Evolutionary conservation across 2,888 invertebrate genomes (phyloP), one percentile per base, ranked within the genome.

Genomic region (Agonum fuliginosum): DNA sequence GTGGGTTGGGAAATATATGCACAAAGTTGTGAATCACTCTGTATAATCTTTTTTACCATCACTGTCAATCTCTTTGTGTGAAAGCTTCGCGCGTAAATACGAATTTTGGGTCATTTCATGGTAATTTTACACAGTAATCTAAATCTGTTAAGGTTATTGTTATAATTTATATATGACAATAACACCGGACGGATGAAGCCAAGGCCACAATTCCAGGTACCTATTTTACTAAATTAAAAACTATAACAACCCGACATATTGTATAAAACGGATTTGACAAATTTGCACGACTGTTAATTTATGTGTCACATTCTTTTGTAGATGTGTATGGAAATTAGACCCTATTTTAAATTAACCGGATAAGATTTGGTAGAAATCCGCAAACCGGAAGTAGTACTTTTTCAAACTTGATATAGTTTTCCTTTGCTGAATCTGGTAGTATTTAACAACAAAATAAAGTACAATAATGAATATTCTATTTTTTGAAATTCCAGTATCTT

Each of bases 81-180:
- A 41, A 14, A 6, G 41, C 6, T 41, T 14, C 12, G 4, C 1
- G 41, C 17, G 19, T 12, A 17, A 22, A 20, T 51, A 20, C 6
- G 20, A 2, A 51, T 51, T 51, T 51, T 51, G 51, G 51, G 51
- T 51, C 0, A 51, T 51, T 51, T 51, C 51, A 51, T 51, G 51
- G 51, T 12, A 22, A 51, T 51, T 51, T 51, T 51, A 2, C 51
- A 51, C 22, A n/a, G 22, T 51, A 51, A 51, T 51, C 22, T 51
- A 5, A 51, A 51, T 51, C 22, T 51, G 22, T 51, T 51, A 3
- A 22, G 3, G 51, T 51, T 22, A 51, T 51, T 46, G 46, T 46
- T 22, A 51, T 22, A 8, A 51, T 22, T 6, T 20, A 51, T 10
- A 51, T 22, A 19, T 10, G 46, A 51, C 51, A 51, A 51, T 22